Conservation (phyloP, 2,888 invertebrate genomes). For the Norana najaformis region DNA sequence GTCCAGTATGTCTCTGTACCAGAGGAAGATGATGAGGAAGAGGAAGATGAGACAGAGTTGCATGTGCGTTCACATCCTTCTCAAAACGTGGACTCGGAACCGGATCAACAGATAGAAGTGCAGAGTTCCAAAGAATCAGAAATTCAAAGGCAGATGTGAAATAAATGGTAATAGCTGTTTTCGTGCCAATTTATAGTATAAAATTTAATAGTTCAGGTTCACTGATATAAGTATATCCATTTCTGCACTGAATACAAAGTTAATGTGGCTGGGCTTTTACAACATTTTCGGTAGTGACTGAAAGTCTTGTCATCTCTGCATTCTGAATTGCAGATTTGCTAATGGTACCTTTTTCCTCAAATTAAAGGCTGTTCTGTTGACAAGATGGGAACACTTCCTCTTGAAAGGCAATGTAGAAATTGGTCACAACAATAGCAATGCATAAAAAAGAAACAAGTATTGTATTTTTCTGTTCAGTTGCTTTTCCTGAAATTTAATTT, state of each 20-base stretch:
- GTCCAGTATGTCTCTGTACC: too few species aligned
- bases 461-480: too few species aligned
- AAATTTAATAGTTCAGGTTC: not conserved
- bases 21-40: not conserved
- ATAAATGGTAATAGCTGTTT: constrained; percentile 13
- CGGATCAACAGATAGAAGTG: not conserved
- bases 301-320: not conserved
- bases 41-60: not conserved
- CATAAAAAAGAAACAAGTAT: too few species aligned
- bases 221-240: too few species aligned
- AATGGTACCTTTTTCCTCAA: not conserved
- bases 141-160: not conserved
- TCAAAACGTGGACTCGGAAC: not conserved
- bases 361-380: too few species aligned
- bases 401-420: not conserved
- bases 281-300: not conserved
- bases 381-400: too few species aligned
- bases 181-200: not conserved
- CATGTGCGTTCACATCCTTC: not conserved
- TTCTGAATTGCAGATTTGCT: not conserved
- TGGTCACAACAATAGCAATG: too few species aligned
- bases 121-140: not conserved
- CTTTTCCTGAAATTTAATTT: too few species aligned
- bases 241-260: too few species aligned
- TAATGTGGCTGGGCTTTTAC: not conserved